phyloP scores from a whole-genome alignment of 2,113 vertebrate species.

The Tachycineta bicolor region DNA sequence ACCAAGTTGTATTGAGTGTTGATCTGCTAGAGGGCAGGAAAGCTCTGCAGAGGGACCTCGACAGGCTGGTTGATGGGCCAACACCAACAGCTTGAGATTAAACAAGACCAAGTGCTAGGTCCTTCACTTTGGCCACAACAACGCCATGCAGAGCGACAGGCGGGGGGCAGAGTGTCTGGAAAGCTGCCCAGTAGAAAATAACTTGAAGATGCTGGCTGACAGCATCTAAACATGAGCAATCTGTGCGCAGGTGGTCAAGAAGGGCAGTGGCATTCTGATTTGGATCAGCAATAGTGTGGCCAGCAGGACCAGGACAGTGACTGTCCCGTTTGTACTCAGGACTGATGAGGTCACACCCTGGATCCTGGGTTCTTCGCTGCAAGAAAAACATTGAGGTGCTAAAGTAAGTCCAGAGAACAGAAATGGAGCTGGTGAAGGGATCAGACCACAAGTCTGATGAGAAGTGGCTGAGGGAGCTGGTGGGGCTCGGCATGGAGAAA shows the following conservation, averaged over 20 bases:
- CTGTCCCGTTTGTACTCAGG: background rate
- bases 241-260: background rate
- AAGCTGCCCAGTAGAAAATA: background rate
- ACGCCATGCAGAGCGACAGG: background rate
- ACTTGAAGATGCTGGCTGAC: background rate
- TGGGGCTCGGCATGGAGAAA: rapidly evolving
- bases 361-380: background rate
- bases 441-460: background rate
- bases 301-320: background rate
- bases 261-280: background rate
- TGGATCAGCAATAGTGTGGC: background rate
- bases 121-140: background rate
- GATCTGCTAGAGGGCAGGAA: background rate
- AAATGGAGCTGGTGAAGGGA: background rate
- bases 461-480: rapidly evolving
- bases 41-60: background rate
- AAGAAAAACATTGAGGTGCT: background rate
- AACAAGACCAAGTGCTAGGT: rapidly evolving
- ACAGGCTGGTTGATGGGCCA: too few relatives aligned
- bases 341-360: background rate
- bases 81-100: rapidly evolving
- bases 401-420: background rate
- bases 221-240: background rate
- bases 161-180: background rate
- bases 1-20: background rate